Evolutionary conservation across 2,888 invertebrate genomes (phyloP), one percentile per base, ranked within the genome.

Genomic region (Willowsia nigromaculata): DNA sequence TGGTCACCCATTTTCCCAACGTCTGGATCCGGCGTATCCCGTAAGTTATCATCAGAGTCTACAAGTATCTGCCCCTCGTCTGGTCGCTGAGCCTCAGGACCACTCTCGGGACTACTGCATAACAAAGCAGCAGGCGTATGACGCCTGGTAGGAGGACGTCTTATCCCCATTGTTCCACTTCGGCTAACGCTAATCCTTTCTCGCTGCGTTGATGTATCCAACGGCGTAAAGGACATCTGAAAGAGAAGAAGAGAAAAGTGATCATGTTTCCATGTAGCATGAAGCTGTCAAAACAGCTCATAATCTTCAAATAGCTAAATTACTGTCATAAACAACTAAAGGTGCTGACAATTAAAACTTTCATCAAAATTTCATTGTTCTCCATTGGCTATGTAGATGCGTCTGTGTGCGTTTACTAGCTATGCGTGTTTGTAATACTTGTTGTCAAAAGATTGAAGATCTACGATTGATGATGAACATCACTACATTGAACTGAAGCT

Each of bases 81-180:
- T 11, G 88, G 89, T 82, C 59, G 50, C 56, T 43, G 65, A 53
- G 76, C 71, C 18, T 90, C 90, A n/a, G 89, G 82, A n/a, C 85
- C 85, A 18, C 83, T 88, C 47, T 91, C 91, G 18, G 91, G 90
- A 71, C 89, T 90, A 56, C 84, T 90, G 37, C 91, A 90, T 33
- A 90, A 81, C 5, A 90, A n/a, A 25, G 90, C 90, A 33, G 91
- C 90, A 13, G 92, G 92, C 15, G 90, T 91, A 74, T 92, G 92
- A 30, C 92, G 88, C 37, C 92, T 88, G 5, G 95, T 94, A 47
- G 95, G 95, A 50, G 95, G 95, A 89, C 95, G 94, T 90, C 95
- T 93, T 83, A 94, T 93, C 86, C 94, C 94, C 91, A 94, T 93
- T 53, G 94, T 94, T 68, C 94, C 94, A 93, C 94, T 94, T 90